Evolutionary conservation across 2,888 invertebrate species (phyloP).

Genomic region (Eumacrocentrus americanus): DNA sequence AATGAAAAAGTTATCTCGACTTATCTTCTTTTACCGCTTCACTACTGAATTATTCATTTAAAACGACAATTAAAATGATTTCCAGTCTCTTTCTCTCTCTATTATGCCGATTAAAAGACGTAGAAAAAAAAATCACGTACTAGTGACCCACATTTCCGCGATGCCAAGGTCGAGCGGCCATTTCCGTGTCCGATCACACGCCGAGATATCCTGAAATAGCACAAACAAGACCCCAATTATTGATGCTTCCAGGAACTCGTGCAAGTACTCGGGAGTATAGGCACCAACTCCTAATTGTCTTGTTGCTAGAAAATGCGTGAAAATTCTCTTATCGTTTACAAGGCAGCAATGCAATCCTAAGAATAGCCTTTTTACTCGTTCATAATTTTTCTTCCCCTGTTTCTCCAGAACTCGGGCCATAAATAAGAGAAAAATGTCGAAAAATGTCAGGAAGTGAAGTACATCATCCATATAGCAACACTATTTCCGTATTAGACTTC

Average conservation of each 20-base stretch:
- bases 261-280: constrained; percentile 7
- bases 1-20: neutral
- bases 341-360: no score
- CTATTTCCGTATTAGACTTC: neutral
- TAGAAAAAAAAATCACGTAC: constrained; percentile 8
- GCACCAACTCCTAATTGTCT: constrained; percentile 2
- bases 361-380: no score
- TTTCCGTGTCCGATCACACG: constrained; percentile 28
- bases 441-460: neutral
- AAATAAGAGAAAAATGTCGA: neutral
- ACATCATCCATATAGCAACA: neutral
- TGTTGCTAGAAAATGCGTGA: neutral
- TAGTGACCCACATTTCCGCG: constrained; percentile 24
- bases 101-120: neutral
- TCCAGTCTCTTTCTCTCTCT: no score
- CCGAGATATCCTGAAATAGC: constrained; percentile 13
- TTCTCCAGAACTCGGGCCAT: no score
- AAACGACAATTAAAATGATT: neutral
- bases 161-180: constrained; percentile 21
- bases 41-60: neutral
- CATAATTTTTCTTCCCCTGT: no score
- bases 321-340: constrained; percentile 1
- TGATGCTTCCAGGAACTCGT: constrained; percentile 11
- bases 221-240: constrained; percentile 9
- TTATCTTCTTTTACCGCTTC: neutral